Base-by-base conservation (phyloP, 2,797 vertebrate species). In the Artibeus jamaicensis region DNA sequence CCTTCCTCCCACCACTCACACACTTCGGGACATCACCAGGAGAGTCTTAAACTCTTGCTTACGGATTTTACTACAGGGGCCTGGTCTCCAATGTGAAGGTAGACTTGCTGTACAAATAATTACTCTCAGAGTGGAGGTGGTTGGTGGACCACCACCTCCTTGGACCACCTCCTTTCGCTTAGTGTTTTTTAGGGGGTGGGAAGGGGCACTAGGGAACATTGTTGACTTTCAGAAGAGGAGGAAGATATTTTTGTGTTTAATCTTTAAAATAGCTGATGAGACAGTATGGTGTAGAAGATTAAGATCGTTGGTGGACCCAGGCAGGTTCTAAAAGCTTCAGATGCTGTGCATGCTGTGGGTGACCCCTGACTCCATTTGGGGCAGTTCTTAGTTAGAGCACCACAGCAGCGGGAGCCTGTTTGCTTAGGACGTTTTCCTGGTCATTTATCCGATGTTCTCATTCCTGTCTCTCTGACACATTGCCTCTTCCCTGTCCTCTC, bases 101-200 rank as follows among this genome's bases (percentile, higher is more conserved):
- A 4, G 67, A 67, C 57, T 62, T 83, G n/a, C 37, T 85, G 26
- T 88, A 39, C 85, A 89, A 65, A 67, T 91, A 53, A 92, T 73
- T 39, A 32, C 21, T 16, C 1, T 68, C 85, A 44, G 42, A 26
- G 65, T 74, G 19, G 57, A 83, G 32, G 74, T 34, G 71, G 34
- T 29, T 8, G 3, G 29, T 68, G 46, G 19, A 62, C 81, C 59
- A n/a, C n/a, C n/a, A n/a, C n/a, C n/a, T 77, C 29, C 55, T 94
- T 82, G 29, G 57, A 65, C 44, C 22, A 21, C 62, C 21, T 78
- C 16, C 32, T 73, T 65, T 89, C 67, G 12, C 5, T 93, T 42
- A 11, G 1, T 34, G 48, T 19, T 70, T 67, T 76, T 67, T 26
- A n/a, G 15, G 26, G 21, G 26, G 21, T 65, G 16, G 21, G 4